A percentile compares a stretch with the other conserved stretches of the same genome.
Evolutionary conservation across 2,113 vertebrate genomes (phyloP).

Genomic region (Cyprinodon brontotheroides): DNA sequence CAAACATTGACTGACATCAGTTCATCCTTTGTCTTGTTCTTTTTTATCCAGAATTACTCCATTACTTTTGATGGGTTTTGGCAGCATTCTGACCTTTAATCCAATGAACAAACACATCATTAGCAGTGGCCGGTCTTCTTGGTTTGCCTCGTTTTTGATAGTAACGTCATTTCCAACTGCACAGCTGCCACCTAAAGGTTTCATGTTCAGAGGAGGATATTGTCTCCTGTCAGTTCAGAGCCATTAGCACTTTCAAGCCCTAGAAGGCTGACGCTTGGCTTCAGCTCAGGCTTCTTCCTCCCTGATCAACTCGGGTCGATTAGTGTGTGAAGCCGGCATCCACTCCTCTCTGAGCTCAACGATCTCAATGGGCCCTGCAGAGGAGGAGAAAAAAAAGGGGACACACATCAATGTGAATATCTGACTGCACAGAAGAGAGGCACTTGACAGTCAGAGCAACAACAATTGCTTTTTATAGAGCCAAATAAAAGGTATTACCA

Average conservation of each 20-base stretch:
- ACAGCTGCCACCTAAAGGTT: conserved; percentile 25
- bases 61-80: conserved; percentile 37
- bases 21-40: conserved; percentile 26
- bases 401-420: conserved; percentile 58
- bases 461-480: conserved; percentile 32
- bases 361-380: conserved; percentile 62
- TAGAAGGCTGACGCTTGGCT: conserved; percentile 37
- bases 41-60: conserved; percentile 18
- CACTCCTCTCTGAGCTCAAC: conserved; percentile 43
- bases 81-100: conserved; percentile 32
- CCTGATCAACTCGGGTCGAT: conserved; percentile 38
- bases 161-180: conserved; percentile 9
- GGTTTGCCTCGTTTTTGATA: conserved; percentile 22
- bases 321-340: conserved; percentile 28
- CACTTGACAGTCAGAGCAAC: conserved; percentile 44
- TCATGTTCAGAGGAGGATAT: conserved; percentile 16
- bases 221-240: conserved; percentile 41
- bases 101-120: conserved; percentile 37
- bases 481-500: conserved; percentile 46
- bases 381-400: conserved; percentile 34
- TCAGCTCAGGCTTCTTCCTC: conserved; percentile 38
- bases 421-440: conserved; percentile 25
- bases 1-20: conserved; percentile 55
- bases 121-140: conserved; percentile 1
- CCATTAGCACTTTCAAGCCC: conserved; percentile 28